These are phyloP conservation scores for Eilema sororculum DNA, from an alignment of 2,888 invertebrate genomes.

Conservation along the genomic window DNA sequence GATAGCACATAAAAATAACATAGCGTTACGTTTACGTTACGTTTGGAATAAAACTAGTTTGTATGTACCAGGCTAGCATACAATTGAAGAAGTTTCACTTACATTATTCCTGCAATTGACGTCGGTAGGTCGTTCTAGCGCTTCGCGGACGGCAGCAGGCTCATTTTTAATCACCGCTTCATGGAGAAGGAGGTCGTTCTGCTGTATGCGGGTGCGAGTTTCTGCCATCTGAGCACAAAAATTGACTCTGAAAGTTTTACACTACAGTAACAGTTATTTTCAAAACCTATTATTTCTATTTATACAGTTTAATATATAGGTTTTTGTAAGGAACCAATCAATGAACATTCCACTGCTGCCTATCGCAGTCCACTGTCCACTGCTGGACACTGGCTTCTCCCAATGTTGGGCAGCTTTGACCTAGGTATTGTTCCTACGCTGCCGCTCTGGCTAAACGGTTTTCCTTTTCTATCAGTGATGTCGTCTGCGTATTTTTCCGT, in stretches of 20 bases:
- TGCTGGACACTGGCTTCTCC: no score
- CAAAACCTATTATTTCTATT: background rate
- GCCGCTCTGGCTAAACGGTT: no score
- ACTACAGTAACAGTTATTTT: background rate
- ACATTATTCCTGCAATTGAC: slow-evolving; percentile 92
- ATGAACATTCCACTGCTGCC: no score
- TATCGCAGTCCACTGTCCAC: no score
- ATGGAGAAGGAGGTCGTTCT: slow-evolving; percentile 90
- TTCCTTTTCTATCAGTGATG: no score
- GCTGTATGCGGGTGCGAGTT: slow-evolving; percentile 84
- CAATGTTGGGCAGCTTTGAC: no score
- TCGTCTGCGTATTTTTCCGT: no score
- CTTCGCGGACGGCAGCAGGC: slow-evolving; percentile 88
- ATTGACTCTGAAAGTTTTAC: background rate
- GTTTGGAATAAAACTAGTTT: background rate
- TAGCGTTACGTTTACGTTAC: background rate
- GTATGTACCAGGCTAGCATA: slow-evolving; percentile 5
- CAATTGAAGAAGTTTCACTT: slow-evolving; percentile 62
- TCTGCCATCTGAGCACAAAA: slow-evolving; percentile 67
- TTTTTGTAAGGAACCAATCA: no score
- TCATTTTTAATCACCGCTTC: slow-evolving; percentile 92
- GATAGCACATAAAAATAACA: background rate
- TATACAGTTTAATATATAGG: no score
- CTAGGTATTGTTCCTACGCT: no score
- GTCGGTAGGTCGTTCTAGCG: slow-evolving; percentile 89